A percentile compares a stretch with the other conserved stretches of the same genome.
Conservation (phyloP, 1,140 invertebrate species). For the Zaprionus vittiger region DNA sequence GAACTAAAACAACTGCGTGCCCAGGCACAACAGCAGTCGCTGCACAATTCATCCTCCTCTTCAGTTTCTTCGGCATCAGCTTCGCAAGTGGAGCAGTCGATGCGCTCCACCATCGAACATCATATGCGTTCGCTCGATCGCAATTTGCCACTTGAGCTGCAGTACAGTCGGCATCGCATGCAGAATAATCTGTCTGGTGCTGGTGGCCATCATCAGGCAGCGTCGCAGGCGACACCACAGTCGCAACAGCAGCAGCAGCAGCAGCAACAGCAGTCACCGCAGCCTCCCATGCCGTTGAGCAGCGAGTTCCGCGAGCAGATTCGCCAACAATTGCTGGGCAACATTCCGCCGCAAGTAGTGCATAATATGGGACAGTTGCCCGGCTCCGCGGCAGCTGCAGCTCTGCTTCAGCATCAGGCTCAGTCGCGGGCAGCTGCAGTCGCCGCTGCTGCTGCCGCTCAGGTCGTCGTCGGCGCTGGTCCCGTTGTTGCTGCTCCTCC, state of each 20-base stretch:
- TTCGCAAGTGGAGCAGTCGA: conserved; percentile 72
- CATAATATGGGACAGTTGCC: conserved; percentile 78
- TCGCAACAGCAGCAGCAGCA: conserved; percentile 26
- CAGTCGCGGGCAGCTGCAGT: conserved; percentile 78
- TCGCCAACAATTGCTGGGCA: conserved; percentile 75
- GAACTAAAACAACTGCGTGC: conserved; percentile 78
- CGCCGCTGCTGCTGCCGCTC: conserved; percentile 72
- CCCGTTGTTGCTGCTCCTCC: conserved; percentile 41
- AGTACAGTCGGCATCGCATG: conserved; percentile 83
- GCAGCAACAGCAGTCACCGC: conserved; percentile 44
- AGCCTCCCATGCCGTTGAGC: conserved; percentile 74
- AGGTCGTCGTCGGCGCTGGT: conserved; percentile 59
- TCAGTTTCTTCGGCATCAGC: conserved; percentile 53
- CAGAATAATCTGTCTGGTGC: conserved; percentile 56
- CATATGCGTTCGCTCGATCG: conserved; percentile 84
- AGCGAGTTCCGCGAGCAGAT: conserved; percentile 83
- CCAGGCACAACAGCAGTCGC: conserved; percentile 69
- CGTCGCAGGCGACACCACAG: conserved; percentile 21
- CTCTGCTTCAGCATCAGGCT: conserved; percentile 79
- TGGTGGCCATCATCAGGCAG: conserved; percentile 28
- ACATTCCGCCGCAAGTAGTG: conserved; percentile 78
- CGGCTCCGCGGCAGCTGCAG: conserved; percentile 77
- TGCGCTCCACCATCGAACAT: conserved; percentile 81
- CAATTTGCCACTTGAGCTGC: conserved; percentile 79
- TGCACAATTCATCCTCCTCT: conserved; percentile 71